phyloP scores from a whole-genome alignment of 1,140 invertebrate species.

The Sminthurides bifidus region DNA sequence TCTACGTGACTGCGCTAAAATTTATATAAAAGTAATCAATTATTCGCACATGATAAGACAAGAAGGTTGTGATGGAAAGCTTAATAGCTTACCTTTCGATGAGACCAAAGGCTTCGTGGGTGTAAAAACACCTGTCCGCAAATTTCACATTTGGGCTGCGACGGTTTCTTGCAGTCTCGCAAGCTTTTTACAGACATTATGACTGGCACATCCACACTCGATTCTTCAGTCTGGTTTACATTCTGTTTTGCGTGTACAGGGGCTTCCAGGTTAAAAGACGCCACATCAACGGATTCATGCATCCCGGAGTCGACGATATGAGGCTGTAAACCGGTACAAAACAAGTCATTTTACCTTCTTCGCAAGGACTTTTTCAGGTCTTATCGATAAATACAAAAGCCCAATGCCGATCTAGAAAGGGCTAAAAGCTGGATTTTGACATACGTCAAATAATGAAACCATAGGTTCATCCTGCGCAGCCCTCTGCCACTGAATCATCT shows the following conservation, averaged over 20 bases:
- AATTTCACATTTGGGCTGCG: background rate
- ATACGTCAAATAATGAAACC: too few relatives aligned
- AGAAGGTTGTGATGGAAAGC: too few relatives aligned
- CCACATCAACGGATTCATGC: too few relatives aligned
- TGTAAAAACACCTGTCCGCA: conserved; percentile 1
- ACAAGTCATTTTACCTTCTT: background rate
- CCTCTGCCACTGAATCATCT: too few relatives aligned
- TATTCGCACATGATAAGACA: too few relatives aligned
- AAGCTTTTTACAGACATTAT: background rate
- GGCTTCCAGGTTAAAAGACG: too few relatives aligned
- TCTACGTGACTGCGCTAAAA: background rate
- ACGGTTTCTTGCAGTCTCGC: background rate
- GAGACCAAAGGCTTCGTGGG: conserved; percentile 3
- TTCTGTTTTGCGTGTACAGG: background rate
- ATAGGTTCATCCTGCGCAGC: too few relatives aligned
- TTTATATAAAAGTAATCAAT: background rate
- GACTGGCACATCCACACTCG: background rate
- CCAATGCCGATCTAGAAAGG: too few relatives aligned
- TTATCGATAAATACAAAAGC: too few relatives aligned
- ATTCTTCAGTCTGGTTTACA: background rate
- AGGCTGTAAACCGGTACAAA: background rate
- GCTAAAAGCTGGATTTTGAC: too few relatives aligned
- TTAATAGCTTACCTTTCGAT: conserved; percentile 7
- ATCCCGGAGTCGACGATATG: background rate
- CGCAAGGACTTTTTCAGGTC: too few relatives aligned